phyloP scores from a whole-genome alignment of 2,797 vertebrate species.

The Anolis apletophallus region DNA sequence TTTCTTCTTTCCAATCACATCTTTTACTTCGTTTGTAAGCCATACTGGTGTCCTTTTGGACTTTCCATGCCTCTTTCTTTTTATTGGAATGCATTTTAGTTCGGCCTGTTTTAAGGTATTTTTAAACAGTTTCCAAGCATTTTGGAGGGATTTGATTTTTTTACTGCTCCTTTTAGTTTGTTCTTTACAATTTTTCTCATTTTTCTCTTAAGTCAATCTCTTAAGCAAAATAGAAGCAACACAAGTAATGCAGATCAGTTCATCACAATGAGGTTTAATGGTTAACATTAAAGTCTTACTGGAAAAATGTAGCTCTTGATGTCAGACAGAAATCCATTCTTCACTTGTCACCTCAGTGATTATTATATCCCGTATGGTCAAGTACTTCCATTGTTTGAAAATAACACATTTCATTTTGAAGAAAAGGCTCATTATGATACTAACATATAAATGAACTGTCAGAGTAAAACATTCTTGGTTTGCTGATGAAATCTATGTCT shows the following conservation, averaged over 20 bases:
- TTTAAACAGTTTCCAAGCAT: too few relatives aligned
- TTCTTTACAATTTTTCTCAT: too few relatives aligned
- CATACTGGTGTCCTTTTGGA: too few relatives aligned
- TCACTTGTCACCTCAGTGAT: slow-evolving; percentile 38
- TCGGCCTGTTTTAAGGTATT: too few relatives aligned
- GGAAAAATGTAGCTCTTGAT: slow-evolving; percentile 39
- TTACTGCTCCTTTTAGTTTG: too few relatives aligned
- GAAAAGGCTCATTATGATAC: slow-evolving; percentile 33
- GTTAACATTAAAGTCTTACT: slow-evolving; percentile 25
- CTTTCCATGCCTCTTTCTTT: too few relatives aligned
- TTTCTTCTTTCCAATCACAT: too few relatives aligned
- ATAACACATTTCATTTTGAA: slow-evolving; percentile 47
- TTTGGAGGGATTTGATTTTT: too few relatives aligned
- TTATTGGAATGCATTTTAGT: too few relatives aligned
- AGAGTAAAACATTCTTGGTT: slow-evolving; percentile 33
- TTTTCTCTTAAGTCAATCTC: slow-evolving; percentile 1
- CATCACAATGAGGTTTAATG: slow-evolving; percentile 19
- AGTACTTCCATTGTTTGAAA: slow-evolving; percentile 32
- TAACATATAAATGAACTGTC: slow-evolving; percentile 54
- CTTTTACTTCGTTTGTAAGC: too few relatives aligned
- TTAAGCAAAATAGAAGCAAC: slow-evolving; percentile 28
- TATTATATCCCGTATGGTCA: slow-evolving; percentile 8
- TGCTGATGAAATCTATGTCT: slow-evolving; percentile 33
- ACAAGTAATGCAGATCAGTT: slow-evolving; percentile 27
- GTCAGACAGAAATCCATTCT: slow-evolving; percentile 15